Evolutionary conservation across 2,888 invertebrate species (phyloP).

Genomic region (Eucera pruinosa): DNA sequence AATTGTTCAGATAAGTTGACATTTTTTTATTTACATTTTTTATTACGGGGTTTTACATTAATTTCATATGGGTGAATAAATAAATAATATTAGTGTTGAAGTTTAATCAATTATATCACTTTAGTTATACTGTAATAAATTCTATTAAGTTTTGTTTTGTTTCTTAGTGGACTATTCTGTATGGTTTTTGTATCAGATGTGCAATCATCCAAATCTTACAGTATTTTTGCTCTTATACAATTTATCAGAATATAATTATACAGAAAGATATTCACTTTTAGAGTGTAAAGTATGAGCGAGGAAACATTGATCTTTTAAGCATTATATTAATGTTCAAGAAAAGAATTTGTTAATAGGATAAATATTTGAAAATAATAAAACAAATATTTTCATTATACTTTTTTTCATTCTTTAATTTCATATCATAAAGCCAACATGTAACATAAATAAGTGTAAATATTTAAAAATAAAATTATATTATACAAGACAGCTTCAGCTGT

Average conservation of each 20-base stretch:
- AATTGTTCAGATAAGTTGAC: background rate
- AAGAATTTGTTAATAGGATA: background rate
- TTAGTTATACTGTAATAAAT: background rate
- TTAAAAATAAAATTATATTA: too few species aligned
- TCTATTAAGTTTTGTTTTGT: background rate
- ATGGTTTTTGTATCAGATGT: background rate
- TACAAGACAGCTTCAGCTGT: too few species aligned
- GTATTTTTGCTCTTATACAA: too few species aligned
- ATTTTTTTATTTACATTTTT: background rate
- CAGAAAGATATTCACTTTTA: background rate
- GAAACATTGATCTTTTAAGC: too few species aligned
- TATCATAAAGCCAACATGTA: too few species aligned
- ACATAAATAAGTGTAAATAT: too few species aligned
- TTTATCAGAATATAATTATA: too few species aligned
- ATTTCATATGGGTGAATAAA: background rate
- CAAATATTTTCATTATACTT: too few species aligned
- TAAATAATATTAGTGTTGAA: slow-evolving; percentile 5
- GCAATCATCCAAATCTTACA: too few species aligned
- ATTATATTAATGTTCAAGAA: background rate
- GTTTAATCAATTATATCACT: slow-evolving; percentile 18
- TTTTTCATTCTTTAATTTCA: too few species aligned
- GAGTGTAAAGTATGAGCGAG: background rate
- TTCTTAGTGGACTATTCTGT: background rate
- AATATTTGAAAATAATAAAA: too few species aligned
- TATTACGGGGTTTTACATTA: background rate